Percentiles rank a stretch among this genome's conserved stretches.
phyloP scores from a whole-genome alignment of 2,797 vertebrate species.

The Danio kyathit region DNA sequence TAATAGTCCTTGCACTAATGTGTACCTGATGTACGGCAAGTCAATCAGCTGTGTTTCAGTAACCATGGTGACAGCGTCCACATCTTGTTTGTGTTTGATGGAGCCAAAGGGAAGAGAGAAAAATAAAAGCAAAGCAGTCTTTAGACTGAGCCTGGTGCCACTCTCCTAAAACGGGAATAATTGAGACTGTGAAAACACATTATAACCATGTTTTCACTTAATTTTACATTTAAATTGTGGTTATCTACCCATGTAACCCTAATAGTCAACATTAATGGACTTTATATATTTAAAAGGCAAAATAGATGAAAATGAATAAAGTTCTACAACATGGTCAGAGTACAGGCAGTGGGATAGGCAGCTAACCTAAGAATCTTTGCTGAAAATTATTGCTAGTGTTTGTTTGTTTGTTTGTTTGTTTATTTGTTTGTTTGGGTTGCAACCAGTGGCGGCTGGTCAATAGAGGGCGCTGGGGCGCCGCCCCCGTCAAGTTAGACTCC shows the following conservation, averaged over 20 bases:
- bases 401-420: too few relatives aligned
- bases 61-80: neutral
- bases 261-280: constrained; percentile 4
- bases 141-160: neutral
- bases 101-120: neutral
- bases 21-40: neutral
- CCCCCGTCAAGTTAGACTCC: too few relatives aligned
- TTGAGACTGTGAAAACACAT: neutral
- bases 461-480: too few relatives aligned
- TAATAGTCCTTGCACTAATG: neutral
- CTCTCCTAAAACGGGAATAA: constrained; percentile 7
- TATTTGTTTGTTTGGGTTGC: too few relatives aligned
- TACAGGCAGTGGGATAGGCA: too few relatives aligned
- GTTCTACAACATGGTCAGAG: neutral
- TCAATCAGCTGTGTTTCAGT: constrained; percentile 14
- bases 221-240: too few relatives aligned
- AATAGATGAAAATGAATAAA: neutral
- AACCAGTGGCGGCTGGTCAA: too few relatives aligned
- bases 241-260: neutral
- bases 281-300: constrained; percentile 8
- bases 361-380: neutral
- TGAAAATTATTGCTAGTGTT: neutral
- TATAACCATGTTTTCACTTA: neutral
- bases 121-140: neutral
- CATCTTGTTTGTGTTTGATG: neutral